A percentile compares a stretch with the other conserved stretches of the same genome.
Conservation (phyloP, 1,140 invertebrate genomes). For the Drosophila azteca region DNA sequence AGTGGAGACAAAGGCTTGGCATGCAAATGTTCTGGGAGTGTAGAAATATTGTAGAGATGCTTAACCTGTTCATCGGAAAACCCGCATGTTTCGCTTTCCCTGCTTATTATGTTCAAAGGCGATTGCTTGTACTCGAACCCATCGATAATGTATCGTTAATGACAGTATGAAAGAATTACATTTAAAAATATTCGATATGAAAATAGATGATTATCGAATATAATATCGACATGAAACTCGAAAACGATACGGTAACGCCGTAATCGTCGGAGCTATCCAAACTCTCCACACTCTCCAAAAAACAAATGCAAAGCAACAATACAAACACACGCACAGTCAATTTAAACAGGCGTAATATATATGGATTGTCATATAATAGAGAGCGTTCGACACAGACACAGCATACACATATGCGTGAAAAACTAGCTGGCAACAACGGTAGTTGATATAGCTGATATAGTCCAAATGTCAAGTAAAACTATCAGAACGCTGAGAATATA, state of each 20-base stretch:
- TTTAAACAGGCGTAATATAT: constrained; percentile 31
- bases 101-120: no score
- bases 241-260: constrained; percentile 36
- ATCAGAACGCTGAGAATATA: constrained; percentile 29
- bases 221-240: neutral
- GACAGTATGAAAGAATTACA: no score
- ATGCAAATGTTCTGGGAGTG: no score
- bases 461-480: constrained; percentile 57
- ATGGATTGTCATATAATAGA: constrained; percentile 29
- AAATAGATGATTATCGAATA: constrained; percentile 29
- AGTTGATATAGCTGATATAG: constrained; percentile 27
- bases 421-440: constrained; percentile 57
- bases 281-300: constrained; percentile 58
- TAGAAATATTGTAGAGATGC: no score
- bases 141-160: no score
- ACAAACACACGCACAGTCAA: constrained; percentile 57
- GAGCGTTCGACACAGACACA: constrained; percentile 38
- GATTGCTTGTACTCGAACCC: no score
- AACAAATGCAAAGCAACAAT: constrained; percentile 65
- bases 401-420: constrained; percentile 52
- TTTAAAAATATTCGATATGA: neutral
- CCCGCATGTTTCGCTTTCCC: no score
- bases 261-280: constrained; percentile 7
- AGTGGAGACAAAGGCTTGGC: no score
- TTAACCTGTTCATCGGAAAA: no score